Conservation (phyloP, 92 coral and sea anemone species). For the Palythoa heliodiscus region DNA sequence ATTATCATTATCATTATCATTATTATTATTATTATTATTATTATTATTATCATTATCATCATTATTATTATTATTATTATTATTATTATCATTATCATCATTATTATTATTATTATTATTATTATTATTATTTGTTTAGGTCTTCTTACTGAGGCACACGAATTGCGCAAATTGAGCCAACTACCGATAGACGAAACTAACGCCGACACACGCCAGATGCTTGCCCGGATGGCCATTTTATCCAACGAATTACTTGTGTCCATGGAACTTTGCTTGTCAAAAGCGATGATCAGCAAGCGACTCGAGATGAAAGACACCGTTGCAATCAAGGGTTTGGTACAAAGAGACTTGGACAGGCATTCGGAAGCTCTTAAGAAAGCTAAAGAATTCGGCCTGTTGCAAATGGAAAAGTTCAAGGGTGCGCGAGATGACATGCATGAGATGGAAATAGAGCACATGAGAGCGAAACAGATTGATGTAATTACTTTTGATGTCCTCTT, state of each 20-base stretch:
- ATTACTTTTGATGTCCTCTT: not conserved
- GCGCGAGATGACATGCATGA: conserved; percentile 65
- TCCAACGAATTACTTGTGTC: conserved; percentile 86
- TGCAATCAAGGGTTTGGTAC: conserved; percentile 38
- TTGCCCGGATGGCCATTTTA: conserved; percentile 92
- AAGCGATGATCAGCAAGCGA: conserved; percentile 84
- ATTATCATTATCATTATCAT: no score
- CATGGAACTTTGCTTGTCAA: conserved; percentile 86
- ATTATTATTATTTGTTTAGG: conserved; percentile 38
- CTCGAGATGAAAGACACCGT: conserved; percentile 80
- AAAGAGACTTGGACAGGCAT: conserved; percentile 61
- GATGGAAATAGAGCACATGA: conserved; percentile 64
- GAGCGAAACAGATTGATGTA: conserved; percentile 75
- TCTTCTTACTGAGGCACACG: conserved; percentile 76
- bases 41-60: no score
- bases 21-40: no score
- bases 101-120: no score
- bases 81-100: no score
- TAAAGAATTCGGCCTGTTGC: conserved; percentile 63
- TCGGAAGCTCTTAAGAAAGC: conserved; percentile 61
- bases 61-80: no score
- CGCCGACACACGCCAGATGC: conserved; percentile 78
- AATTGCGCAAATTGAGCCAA: conserved; percentile 75
- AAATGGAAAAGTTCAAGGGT: conserved; percentile 66
- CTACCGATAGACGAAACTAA: conserved; percentile 86